A percentile compares a stretch with the other conserved stretches of the same genome.
These are phyloP conservation scores for Megaceryle torquata DNA, from an alignment of 2,113 vertebrate species.

Conservation along the genomic window DNA sequence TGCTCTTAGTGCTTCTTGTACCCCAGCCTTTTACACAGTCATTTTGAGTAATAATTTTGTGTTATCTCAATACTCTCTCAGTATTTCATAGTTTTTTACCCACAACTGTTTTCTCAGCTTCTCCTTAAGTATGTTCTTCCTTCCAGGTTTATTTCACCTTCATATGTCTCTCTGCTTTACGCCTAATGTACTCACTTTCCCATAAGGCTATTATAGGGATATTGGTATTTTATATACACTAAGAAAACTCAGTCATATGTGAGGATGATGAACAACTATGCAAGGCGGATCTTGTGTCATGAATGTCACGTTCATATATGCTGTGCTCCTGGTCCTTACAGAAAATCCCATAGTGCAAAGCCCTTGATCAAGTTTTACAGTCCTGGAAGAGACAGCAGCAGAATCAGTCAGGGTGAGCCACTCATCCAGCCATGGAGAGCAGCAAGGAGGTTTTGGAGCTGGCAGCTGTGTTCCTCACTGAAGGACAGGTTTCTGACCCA, in stretches of 20 bases:
- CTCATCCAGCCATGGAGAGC: rapidly evolving
- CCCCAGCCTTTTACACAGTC: not conserved
- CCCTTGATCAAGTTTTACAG: not conserved
- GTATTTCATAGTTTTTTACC: not conserved
- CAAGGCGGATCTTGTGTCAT: not conserved
- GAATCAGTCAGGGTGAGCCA: not conserved
- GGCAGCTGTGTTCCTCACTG: not conserved
- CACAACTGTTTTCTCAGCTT: not conserved
- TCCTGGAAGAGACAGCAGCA: not conserved
- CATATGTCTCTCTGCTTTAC: not conserved
- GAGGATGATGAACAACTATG: not conserved
- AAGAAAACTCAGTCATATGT: not conserved
- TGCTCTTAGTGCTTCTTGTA: not conserved
- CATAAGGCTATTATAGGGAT: not conserved
- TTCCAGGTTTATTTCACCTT: not conserved
- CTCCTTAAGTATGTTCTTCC: not conserved
- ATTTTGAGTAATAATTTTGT: not conserved
- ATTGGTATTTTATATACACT: not conserved
- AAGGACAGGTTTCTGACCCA: not conserved
- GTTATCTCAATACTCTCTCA: not conserved
- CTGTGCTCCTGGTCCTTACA: not conserved
- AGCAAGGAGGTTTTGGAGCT: not conserved
- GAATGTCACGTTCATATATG: not conserved
- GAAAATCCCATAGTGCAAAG: not conserved
- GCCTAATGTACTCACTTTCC: not conserved